Percentiles rank a stretch among this genome's conserved stretches.
These are phyloP conservation scores for Nephrotoma flavescens DNA, from an alignment of 2,888 invertebrate genomes.

Conservation along the genomic window DNA sequence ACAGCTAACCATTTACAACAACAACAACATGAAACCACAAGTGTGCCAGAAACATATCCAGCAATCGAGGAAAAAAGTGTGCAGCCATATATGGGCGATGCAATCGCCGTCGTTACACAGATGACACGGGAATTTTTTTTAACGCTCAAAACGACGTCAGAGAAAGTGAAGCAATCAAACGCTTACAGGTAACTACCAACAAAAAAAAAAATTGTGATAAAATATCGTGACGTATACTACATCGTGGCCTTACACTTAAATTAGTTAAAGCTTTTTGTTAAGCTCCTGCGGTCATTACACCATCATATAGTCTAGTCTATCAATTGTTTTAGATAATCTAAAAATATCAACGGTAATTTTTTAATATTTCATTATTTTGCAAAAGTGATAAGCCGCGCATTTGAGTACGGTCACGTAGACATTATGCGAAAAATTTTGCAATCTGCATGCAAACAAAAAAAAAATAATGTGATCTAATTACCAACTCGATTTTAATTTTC, in stretches of 20 bases:
- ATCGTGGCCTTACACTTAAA: background rate
- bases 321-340: background rate
- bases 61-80: background rate
- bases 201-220: background rate
- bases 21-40: background rate
- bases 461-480: background rate
- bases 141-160: conserved; percentile 17
- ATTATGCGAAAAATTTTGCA: background rate
- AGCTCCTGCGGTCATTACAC: background rate
- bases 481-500: conserved; percentile 22
- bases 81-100: conserved; percentile 16
- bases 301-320: background rate
- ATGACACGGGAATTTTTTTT: conserved; percentile 21
- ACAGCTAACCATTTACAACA: background rate
- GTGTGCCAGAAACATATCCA: too few species aligned
- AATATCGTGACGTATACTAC: background rate
- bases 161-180: conserved; percentile 21
- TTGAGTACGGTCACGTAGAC: background rate
- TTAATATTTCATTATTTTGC: conserved; percentile 1
- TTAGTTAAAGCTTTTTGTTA: background rate
- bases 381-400: conserved; percentile 4
- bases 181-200: conserved; percentile 25
- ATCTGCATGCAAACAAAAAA: background rate
- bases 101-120: conserved; percentile 25
- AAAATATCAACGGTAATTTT: background rate